phyloP scores from a whole-genome alignment of 2,797 vertebrate species.

The Atherinosoma microstoma region DNA sequence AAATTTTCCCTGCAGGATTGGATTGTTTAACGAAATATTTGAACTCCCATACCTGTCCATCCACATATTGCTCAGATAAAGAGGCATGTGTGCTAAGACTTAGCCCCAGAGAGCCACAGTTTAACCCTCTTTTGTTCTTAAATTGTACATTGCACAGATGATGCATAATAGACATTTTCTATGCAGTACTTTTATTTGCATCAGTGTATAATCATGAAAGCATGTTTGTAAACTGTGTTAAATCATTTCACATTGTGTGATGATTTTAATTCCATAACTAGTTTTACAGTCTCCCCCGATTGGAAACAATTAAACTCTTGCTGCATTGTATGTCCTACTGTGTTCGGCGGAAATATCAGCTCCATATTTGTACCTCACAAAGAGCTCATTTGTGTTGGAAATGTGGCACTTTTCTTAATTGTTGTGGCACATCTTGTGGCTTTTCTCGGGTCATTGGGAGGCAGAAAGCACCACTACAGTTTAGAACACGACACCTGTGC shows the following conservation, averaged over 20 bases:
- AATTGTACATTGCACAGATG: no score
- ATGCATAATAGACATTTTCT: no score
- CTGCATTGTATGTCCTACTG: neutral
- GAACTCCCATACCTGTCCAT: no score
- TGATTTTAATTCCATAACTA: slow-evolving; percentile 3
- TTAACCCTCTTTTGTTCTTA: no score
- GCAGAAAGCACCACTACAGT: slow-evolving; percentile 9
- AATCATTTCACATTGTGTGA: neutral
- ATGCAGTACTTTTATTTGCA: no score
- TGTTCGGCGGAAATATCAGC: slow-evolving; percentile 5
- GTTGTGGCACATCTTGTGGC: neutral
- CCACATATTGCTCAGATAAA: no score
- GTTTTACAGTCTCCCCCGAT: fast-evolving
- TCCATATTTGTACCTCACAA: neutral
- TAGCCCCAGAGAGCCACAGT: no score
- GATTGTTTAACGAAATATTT: no score
- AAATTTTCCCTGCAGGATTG: no score
- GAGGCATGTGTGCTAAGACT: no score
- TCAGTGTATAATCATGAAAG: no score
- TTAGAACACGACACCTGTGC: neutral
- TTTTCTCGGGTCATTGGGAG: neutral
- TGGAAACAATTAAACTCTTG: neutral
- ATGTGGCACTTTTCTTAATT: neutral
- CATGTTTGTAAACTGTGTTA: no score
- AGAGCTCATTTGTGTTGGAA: neutral